phyloP scores from a whole-genome alignment of 1,140 invertebrate genomes.

The Anastatus disparis region DNA sequence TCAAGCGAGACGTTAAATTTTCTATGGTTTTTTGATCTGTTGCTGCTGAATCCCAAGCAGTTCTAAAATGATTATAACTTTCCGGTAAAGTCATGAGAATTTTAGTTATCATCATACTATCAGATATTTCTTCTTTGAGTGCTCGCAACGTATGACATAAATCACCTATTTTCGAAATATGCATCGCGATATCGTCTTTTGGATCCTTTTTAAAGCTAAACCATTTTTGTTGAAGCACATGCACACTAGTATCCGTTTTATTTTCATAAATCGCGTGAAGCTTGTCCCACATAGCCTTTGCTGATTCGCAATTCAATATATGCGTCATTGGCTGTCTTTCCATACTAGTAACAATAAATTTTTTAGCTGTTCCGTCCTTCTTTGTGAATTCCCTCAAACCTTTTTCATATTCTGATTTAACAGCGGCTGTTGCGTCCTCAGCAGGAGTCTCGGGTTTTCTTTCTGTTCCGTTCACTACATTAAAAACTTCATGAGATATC shows the following conservation, averaged over 20 bases:
- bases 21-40: conserved; percentile 43
- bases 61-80: conserved; percentile 44
- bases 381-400: conserved; percentile 35
- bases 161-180: conserved; percentile 43
- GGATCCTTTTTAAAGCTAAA: conserved; percentile 36
- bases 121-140: conserved; percentile 45
- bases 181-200: conserved; percentile 34
- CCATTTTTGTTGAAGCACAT: too few species aligned
- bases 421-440: not conserved
- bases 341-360: conserved; percentile 38
- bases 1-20: conserved; percentile 45
- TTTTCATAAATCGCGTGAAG: conserved; percentile 52
- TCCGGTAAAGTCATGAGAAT: conserved; percentile 48
- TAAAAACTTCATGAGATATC: conserved; percentile 29
- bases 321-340: conserved; percentile 45
- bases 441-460: too few species aligned
- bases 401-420: not conserved
- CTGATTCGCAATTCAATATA: conserved; percentile 52
- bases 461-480: conserved; percentile 19
- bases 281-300: conserved; percentile 54
- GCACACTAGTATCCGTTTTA: conserved; percentile 47
- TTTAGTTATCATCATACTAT: conserved; percentile 51
- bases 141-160: too few species aligned
- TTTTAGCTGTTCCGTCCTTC: conserved; percentile 44
- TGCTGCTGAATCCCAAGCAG: conserved; percentile 49